phyloP scores from a whole-genome alignment of 1,140 invertebrate genomes.

The Daktulosphaira vitifoliae region DNA sequence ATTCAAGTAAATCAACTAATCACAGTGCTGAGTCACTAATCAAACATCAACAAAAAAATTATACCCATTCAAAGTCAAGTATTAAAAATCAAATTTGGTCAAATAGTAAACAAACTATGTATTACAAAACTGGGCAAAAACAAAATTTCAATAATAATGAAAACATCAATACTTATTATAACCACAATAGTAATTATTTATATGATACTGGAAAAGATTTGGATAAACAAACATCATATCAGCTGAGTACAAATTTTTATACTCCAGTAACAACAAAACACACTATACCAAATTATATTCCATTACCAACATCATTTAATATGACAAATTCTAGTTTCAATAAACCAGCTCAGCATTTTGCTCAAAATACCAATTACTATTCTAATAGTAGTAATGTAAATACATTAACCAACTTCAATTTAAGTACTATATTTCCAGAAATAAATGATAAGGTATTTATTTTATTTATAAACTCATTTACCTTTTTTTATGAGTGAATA shows the following conservation, averaged over 20 bases:
- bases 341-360: slow-evolving; percentile 29
- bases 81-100: slow-evolving; percentile 5
- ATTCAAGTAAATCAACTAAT: slow-evolving; percentile 40
- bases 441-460: slow-evolving; percentile 55
- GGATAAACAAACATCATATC: slow-evolving; percentile 23
- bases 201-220: slow-evolving; percentile 15
- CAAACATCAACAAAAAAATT: slow-evolving; percentile 43
- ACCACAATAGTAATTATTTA: slow-evolving; percentile 27
- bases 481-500: background rate
- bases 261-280: slow-evolving; percentile 13
- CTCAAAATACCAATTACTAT: slow-evolving; percentile 26
- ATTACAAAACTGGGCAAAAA: slow-evolving; percentile 24
- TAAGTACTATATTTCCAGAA: slow-evolving; percentile 60
- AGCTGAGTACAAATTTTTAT: slow-evolving; percentile 19
- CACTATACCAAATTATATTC: slow-evolving; percentile 26
- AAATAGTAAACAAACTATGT: slow-evolving; percentile 13
- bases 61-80: slow-evolving; percentile 30
- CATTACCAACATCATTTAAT: slow-evolving; percentile 20
- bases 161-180: slow-evolving; percentile 17
- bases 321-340: slow-evolving; percentile 25
- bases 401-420: slow-evolving; percentile 57
- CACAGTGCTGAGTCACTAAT: slow-evolving; percentile 55
- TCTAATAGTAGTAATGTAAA: slow-evolving; percentile 39
- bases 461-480: background rate
- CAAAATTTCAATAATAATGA: slow-evolving; percentile 24